These are phyloP conservation scores for Nemotelus pantherinus DNA, from an alignment of 2,888 invertebrate genomes.

Conservation along the genomic window DNA sequence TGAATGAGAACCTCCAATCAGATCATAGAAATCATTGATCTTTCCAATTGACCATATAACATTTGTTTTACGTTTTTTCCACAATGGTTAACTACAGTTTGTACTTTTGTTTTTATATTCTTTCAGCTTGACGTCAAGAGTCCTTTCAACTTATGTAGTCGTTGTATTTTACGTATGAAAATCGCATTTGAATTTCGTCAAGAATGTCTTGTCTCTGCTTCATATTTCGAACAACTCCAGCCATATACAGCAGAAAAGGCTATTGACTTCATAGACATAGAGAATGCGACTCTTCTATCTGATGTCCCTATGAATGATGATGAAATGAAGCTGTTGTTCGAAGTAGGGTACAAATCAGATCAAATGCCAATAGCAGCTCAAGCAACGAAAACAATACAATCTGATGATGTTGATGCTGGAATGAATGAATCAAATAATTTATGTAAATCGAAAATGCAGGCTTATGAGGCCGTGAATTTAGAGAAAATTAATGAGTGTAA, in stretches of 20 bases:
- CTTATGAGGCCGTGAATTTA: too few relatives aligned
- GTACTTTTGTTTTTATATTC: slow-evolving; percentile 24
- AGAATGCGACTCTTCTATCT: not conserved
- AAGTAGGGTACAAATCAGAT: slow-evolving; percentile 27
- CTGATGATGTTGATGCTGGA: not conserved
- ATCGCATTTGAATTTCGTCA: slow-evolving; percentile 47
- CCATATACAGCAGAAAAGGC: slow-evolving; percentile 37
- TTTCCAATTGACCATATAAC: too few relatives aligned
- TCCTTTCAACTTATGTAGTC: slow-evolving; percentile 47
- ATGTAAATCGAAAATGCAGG: too few relatives aligned
- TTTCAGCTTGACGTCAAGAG: slow-evolving; percentile 44
- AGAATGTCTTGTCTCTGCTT: slow-evolving; percentile 40
- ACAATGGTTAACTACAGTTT: too few relatives aligned
- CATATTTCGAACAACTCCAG: slow-evolving; percentile 44
- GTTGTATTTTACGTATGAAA: slow-evolving; percentile 48
- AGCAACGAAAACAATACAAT: not conserved
- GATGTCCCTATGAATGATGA: not conserved
- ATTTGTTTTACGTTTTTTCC: too few relatives aligned
- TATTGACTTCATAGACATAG: slow-evolving; percentile 1
- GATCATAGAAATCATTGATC: too few relatives aligned
- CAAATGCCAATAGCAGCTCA: slow-evolving; percentile 7
- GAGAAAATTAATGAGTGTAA: not conserved
- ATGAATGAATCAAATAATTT: too few relatives aligned
- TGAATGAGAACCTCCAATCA: too few relatives aligned
- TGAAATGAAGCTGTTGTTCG: slow-evolving; percentile 19